A percentile compares a stretch with the other conserved stretches of the same genome.
phyloP scores from a whole-genome alignment of 1,140 invertebrate species.

The Holcopasites calliopsidis region DNA sequence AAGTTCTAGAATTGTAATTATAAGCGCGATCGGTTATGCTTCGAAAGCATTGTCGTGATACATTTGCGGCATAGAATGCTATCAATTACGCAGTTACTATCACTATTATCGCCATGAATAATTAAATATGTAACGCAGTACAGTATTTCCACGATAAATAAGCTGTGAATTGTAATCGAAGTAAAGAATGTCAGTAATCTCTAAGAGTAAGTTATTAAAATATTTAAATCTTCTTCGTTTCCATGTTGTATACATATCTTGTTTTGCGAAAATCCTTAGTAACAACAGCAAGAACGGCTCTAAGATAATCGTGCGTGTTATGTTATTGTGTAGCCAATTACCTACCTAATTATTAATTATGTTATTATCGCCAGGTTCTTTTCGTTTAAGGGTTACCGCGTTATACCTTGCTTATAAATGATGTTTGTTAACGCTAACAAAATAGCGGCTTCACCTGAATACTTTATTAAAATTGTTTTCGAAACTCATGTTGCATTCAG shows the following conservation, averaged over 20 bases:
- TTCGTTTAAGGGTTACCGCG: not conserved
- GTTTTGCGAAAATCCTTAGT: no score
- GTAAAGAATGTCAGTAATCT: conserved; percentile 7
- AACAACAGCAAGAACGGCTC: no score
- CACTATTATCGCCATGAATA: conserved; percentile 15
- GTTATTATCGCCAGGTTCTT: conserved; percentile 1
- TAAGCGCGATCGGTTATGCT: not conserved
- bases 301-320: no score
- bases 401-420: not conserved
- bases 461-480: conserved; percentile 43
- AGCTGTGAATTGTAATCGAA: conserved; percentile 37
- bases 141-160: conserved; percentile 36
- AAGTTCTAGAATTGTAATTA: not conserved
- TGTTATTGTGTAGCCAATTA: no score
- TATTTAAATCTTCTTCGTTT: not conserved
- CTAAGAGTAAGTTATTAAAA: not conserved
- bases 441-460: not conserved
- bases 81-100: conserved; percentile 22
- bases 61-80: not conserved
- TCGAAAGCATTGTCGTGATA: not conserved
- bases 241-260: not conserved
- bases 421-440: conserved; percentile 45
- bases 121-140: conserved; percentile 26
- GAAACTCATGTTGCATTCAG: conserved; percentile 39
- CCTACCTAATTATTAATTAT: conserved; percentile 12